Evolutionary conservation across 1,140 invertebrate genomes (phyloP).

Genomic region (Drosophila malerkotliana): DNA sequence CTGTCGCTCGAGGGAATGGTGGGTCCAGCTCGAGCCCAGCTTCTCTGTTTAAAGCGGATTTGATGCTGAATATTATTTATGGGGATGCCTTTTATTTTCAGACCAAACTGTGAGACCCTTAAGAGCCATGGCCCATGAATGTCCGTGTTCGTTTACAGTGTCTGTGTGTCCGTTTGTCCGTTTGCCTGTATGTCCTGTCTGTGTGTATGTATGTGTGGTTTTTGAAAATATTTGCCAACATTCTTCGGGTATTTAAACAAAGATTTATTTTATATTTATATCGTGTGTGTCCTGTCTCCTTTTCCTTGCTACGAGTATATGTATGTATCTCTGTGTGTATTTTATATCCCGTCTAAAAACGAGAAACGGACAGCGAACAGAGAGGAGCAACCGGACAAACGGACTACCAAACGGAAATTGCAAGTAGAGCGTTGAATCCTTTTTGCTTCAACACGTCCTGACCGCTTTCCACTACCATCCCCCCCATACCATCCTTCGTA

Average conservation of each 20-base stretch:
- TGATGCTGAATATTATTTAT: conserved; percentile 79
- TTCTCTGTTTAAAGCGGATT: conserved; percentile 76
- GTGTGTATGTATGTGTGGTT: conserved; percentile 30
- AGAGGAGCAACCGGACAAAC: conserved; percentile 13
- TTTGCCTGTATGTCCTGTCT: conserved; percentile 4
- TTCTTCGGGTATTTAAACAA: conserved; percentile 81
- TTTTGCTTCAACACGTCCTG: conserved; percentile 75
- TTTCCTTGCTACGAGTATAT: not conserved
- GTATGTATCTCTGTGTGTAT: conserved; percentile 16
- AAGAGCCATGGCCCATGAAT: conserved; percentile 46
- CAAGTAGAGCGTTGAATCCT: conserved; percentile 78
- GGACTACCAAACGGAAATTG: conserved; percentile 72
- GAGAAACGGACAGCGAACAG: conserved; percentile 37
- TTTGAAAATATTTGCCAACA: conserved; percentile 75
- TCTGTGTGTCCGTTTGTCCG: conserved; percentile 2
- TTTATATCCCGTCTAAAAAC: conserved; percentile 39
- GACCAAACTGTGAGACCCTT: conserved; percentile 49
- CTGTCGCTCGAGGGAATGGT: conserved; percentile 2
- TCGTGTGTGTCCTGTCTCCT: conserved; percentile 27
- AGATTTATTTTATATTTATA: conserved; percentile 79
- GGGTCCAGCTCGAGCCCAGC: not conserved
- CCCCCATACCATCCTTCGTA: not conserved
- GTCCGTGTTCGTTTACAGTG: not conserved
- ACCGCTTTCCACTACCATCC: not conserved
- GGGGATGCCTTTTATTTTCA: conserved; percentile 68